Percentiles rank a stretch among this genome's conserved stretches.
These are phyloP conservation scores for Dipodomys merriami DNA, from an alignment of 2,113 vertebrate species.

Conservation along the genomic window DNA sequence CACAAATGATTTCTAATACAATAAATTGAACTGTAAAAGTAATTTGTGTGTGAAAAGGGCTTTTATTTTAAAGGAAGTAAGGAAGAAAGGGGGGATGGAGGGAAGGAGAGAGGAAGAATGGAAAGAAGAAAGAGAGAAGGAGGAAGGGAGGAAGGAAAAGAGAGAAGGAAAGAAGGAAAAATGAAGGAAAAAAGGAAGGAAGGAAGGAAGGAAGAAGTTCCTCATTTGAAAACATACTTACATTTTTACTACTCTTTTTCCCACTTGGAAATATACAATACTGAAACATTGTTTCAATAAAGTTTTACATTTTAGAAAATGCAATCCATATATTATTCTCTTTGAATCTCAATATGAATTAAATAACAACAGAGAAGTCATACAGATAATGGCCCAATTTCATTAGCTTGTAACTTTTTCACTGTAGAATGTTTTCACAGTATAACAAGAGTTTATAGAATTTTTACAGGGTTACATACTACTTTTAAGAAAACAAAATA, in stretches of 20 bases:
- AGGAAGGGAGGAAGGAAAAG: no score
- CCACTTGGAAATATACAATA: not conserved
- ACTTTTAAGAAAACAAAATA: not conserved
- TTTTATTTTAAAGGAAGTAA: no score
- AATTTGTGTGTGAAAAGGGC: no score
- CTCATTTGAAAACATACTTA: not conserved
- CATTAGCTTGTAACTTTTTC: not conserved
- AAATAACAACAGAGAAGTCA: constrained; percentile 30
- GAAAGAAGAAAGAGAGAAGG: no score
- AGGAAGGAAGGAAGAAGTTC: no score
- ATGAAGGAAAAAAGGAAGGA: no score
- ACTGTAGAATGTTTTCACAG: constrained; percentile 29
- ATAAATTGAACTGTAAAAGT: no score
- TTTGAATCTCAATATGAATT: constrained; percentile 12
- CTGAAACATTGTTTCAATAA: not conserved
- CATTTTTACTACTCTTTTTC: not conserved
- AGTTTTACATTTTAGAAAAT: constrained; percentile 47
- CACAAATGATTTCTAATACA: no score
- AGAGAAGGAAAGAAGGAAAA: no score
- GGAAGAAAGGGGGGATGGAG: no score
- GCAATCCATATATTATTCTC: not conserved
- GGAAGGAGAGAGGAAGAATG: no score
- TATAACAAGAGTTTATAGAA: constrained; percentile 32
- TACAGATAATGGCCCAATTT: constrained; percentile 22
- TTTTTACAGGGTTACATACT: not conserved